Evolutionary conservation across 2,113 vertebrate genomes (phyloP).

Genomic region (Cricetomys ansorgei): DNA sequence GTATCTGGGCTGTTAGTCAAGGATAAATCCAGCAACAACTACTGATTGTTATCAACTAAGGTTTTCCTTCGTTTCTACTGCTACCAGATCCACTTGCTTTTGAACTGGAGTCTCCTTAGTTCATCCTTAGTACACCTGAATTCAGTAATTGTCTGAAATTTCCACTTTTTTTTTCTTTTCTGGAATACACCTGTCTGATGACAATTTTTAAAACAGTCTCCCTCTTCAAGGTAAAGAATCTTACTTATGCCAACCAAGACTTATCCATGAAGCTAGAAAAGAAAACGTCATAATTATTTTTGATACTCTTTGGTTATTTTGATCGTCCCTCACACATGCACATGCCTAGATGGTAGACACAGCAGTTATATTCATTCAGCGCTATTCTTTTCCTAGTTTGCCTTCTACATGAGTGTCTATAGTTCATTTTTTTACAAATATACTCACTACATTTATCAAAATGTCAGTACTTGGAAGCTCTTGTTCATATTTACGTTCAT

Average conservation of each 20-base stretch:
- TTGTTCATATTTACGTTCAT: not conserved
- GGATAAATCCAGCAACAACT: not conserved
- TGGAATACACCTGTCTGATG: not conserved
- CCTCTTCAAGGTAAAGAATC: constrained; percentile 37
- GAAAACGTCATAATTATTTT: constrained; percentile 25
- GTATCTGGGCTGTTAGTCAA: not conserved
- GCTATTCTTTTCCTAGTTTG: not conserved
- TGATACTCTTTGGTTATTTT: constrained; percentile 20
- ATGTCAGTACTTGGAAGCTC: constrained; percentile 18
- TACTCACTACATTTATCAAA: constrained; percentile 13
- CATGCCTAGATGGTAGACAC: not conserved
- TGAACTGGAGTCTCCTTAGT: constrained; percentile 19
- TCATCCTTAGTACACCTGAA: constrained; percentile 11
- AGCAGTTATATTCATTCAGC: not conserved
- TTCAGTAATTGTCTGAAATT: constrained; percentile 19
- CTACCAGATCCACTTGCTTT: constrained; percentile 3
- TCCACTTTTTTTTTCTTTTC: constrained; percentile 4
- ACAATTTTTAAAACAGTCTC: constrained; percentile 61
- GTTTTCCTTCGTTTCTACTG: constrained; percentile 46
- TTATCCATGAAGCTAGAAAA: not conserved
- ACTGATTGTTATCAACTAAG: constrained; percentile 10
- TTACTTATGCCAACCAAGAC: constrained; percentile 34
- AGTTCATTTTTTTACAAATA: constrained; percentile 32
- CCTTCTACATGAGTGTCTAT: not conserved
- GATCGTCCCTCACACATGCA: not conserved